Conservation (phyloP, 2,797 vertebrate species). For the Arnoldichthys spilopterus region DNA sequence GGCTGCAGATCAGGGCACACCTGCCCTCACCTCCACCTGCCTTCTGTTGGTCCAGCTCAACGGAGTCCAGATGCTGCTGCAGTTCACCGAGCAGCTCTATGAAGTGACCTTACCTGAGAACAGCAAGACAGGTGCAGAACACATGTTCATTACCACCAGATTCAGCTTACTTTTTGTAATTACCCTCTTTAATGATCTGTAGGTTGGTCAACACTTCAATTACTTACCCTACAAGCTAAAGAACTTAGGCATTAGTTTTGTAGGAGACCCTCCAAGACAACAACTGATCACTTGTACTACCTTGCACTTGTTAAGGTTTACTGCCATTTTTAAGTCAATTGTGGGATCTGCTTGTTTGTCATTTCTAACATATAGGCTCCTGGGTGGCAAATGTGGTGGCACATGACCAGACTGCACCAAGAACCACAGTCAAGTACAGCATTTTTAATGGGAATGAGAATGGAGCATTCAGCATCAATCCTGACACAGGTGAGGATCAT, state of each 20-base stretch:
- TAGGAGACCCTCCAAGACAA: neutral
- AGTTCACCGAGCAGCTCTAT: constrained; percentile 81
- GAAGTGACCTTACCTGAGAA: constrained; percentile 83
- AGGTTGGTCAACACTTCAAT: no score
- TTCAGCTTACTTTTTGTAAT: no score
- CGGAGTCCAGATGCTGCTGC: constrained; percentile 75
- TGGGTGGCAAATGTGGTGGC: constrained; percentile 84
- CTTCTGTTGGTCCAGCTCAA: constrained; percentile 83
- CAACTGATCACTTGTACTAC: neutral
- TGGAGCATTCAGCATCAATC: constrained; percentile 80
- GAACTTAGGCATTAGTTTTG: no score
- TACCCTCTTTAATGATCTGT: no score
- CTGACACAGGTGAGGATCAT: constrained; percentile 78
- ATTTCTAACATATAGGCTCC: constrained; percentile 74
- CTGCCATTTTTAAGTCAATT: no score
- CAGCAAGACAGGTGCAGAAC: constrained; percentile 80
- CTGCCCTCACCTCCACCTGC: constrained; percentile 79
- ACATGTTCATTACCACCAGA: no score
- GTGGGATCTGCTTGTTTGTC: constrained; percentile 26
- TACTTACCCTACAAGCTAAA: no score
- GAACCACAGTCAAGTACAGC: constrained; percentile 78
- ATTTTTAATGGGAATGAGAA: constrained; percentile 85
- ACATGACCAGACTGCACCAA: constrained; percentile 67
- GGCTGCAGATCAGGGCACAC: constrained; percentile 81
- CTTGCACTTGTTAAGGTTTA: neutral